Evolutionary conservation across 2,113 vertebrate genomes (phyloP).

Genomic region (Charina bottae): DNA sequence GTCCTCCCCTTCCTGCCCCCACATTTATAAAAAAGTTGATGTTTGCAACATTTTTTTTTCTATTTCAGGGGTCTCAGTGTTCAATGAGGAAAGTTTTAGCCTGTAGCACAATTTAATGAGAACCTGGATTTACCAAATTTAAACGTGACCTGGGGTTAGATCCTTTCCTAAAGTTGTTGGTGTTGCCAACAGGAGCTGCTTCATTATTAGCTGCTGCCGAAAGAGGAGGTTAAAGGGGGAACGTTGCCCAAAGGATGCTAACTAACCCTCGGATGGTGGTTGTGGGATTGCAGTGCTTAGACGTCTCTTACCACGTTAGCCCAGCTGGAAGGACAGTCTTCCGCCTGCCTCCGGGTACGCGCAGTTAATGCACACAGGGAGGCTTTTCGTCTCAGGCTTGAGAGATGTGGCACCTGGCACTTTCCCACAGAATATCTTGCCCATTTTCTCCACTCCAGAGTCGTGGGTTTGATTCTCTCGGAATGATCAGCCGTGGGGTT

Average conservation of each 20-base stretch:
- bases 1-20: not conserved
- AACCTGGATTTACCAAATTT: conserved; percentile 21
- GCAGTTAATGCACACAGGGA: not conserved
- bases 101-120: conserved; percentile 38
- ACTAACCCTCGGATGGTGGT: not conserved
- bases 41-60: rapidly evolving
- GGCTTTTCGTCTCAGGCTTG: not conserved
- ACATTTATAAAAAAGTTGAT: rapidly evolving
- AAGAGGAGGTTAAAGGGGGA: not conserved
- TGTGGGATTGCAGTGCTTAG: not conserved
- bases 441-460: too few relatives aligned
- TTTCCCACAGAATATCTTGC: too few relatives aligned
- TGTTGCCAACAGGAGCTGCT: not conserved
- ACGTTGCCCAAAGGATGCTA: not conserved
- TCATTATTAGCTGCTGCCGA: not conserved
- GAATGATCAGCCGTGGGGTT: too few relatives aligned
- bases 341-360: not conserved
- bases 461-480: too few relatives aligned
- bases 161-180: not conserved
- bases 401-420: not conserved
- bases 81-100: not conserved
- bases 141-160: not conserved
- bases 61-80: conserved; percentile 18
- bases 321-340: not conserved
- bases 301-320: not conserved